Base-by-base conservation (phyloP, 2,797 vertebrate genomes). In the Sebastes variabilis region DNA sequence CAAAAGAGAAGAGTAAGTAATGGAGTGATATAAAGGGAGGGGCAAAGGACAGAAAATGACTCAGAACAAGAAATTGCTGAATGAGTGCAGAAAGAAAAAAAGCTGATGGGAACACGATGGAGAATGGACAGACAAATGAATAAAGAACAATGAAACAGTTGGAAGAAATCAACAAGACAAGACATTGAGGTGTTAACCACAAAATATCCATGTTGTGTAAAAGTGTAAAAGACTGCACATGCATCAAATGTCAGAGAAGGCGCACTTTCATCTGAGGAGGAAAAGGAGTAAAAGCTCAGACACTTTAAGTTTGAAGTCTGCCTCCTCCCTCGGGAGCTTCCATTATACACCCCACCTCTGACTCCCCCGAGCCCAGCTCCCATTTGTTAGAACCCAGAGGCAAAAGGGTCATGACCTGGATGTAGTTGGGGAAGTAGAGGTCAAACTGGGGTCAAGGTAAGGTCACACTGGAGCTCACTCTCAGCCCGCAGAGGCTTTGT, bases 401-500 rank as follows among this genome's bases (percentile, higher is more conserved):
- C 79, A 78, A 88, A 84, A 10, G 85, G 83, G 93, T 89, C 78
- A 55, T 49, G 91, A 93, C 94, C 94, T 91, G 94, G 95, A 96
- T 94, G 92, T 93, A 93, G 87, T 92, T 79, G 62, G 91, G 94
- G 94, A 95, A 94, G 86, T 81, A 59, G 75, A 85, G 90, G 91
- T 87, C 91, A 90, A 79, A 69, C 66, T 54, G 6, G 59, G 83
- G 93, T 91, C 92, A 92, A 88, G 84, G 92, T 87, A 82, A 87
- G 74, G 85, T 88, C 81, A 89, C 56, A 75, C 14, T 12, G 65
- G 61, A 83, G 66, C 52, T 86, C 72, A 10, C 32, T 79, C 56
- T 76, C 30, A 85, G 32, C 59, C 84, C 72, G 60, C 1, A 3
- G 80, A 88, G 55, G 1, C 66, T 72, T 72, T 71, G 78, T 85